Percentiles rank a stretch among this genome's conserved stretches.
Evolutionary conservation across 1,140 invertebrate species (phyloP).

Genomic region (Myzus persicae): DNA sequence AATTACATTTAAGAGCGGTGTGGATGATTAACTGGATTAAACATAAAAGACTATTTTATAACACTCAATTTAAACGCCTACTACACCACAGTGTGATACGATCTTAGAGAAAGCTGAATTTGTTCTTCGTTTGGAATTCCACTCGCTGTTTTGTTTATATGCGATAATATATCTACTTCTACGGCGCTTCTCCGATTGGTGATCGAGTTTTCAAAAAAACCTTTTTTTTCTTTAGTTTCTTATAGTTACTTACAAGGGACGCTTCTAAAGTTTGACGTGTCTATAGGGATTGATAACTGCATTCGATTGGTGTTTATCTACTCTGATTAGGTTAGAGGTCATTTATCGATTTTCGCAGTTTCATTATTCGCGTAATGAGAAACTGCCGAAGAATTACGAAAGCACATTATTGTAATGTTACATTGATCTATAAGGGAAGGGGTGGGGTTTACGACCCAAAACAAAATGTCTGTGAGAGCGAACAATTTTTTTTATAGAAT

Average conservation of each 20-base stretch:
- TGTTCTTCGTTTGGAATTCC: not conserved
- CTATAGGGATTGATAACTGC: not conserved
- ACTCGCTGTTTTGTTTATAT: not conserved
- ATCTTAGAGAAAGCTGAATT: not conserved
- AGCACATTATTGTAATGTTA: not conserved
- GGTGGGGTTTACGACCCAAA: not conserved
- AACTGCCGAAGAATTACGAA: not conserved
- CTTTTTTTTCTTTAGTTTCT: not conserved
- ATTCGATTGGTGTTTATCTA: not conserved
- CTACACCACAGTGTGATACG: not conserved
- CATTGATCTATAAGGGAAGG: not conserved
- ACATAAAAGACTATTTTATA: no score
- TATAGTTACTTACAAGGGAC: no score
- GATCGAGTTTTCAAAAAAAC: not conserved
- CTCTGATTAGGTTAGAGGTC: not conserved
- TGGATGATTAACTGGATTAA: not conserved
- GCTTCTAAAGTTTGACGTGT: no score
- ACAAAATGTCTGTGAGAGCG: not conserved
- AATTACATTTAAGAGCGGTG: not conserved
- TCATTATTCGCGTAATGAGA: not conserved
- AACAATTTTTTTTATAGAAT: not conserved
- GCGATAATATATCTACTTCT: not conserved
- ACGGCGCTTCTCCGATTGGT: not conserved
- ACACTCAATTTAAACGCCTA: not conserved
- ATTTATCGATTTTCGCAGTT: not conserved